Conservation (phyloP, 2,113 vertebrate species). For the Sialia sialis region DNA sequence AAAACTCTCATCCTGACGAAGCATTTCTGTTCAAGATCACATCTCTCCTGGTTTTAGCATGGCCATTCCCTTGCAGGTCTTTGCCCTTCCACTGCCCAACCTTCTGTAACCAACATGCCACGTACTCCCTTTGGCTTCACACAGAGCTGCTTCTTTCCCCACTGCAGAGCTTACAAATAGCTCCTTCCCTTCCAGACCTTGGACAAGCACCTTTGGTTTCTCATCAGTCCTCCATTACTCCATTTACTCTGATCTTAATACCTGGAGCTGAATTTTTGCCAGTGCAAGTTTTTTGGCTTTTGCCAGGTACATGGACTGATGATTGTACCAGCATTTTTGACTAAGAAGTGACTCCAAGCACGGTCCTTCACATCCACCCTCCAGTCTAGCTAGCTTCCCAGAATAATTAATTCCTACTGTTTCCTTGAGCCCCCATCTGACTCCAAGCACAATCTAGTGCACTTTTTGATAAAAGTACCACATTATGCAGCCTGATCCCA, state of each 20-base stretch:
- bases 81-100: fast-evolving
- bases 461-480: not conserved
- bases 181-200: not conserved
- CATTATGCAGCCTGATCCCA: not conserved
- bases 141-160: not conserved
- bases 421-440: not conserved
- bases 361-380: not conserved
- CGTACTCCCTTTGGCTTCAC: fast-evolving
- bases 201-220: not conserved
- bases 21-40: not conserved
- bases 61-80: not conserved
- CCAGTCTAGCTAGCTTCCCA: not conserved
- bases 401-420: not conserved
- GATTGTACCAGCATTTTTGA: not conserved
- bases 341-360: not conserved
- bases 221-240: not conserved
- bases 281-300: not conserved
- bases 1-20: fast-evolving
- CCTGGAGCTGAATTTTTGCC: not conserved
- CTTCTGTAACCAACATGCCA: not conserved
- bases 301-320: not conserved
- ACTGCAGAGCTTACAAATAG: not conserved
- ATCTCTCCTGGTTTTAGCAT: not conserved
- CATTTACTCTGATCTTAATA: not conserved
- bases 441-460: not conserved